A percentile compares a stretch with the other conserved stretches of the same genome.
These are phyloP conservation scores for Drosophila prolongata DNA, from an alignment of 2,888 invertebrate species.

Conservation along the genomic window DNA sequence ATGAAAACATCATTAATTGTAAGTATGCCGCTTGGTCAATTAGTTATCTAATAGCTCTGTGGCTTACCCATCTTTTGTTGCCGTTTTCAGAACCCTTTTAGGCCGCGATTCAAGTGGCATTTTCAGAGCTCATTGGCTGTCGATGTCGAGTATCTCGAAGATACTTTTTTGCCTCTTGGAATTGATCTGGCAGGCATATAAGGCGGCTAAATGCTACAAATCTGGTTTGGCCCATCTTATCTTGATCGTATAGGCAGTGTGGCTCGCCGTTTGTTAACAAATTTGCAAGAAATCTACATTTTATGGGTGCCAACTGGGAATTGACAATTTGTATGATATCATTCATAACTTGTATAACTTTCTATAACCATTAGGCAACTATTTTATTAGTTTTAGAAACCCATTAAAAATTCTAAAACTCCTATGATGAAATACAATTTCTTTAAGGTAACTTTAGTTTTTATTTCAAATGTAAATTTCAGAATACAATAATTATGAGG, in stretches of 20 bases:
- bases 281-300: background rate
- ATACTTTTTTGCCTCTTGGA: constrained; percentile 42
- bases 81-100: constrained; percentile 21
- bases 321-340: too few species aligned
- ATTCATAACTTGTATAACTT: too few species aligned
- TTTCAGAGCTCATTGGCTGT: constrained; percentile 55
- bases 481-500: background rate
- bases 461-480: too few species aligned
- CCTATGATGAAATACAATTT: too few species aligned
- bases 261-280: background rate
- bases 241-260: constrained; percentile 4
- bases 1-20: constrained; percentile 65
- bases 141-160: constrained; percentile 51
- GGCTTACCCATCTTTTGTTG: constrained; percentile 23
- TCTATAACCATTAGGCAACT: too few species aligned
- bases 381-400: too few species aligned
- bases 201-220: background rate
- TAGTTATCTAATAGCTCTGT: constrained; percentile 72
- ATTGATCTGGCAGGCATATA: constrained; percentile 32
- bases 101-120: constrained; percentile 58
- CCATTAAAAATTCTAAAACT: too few species aligned
- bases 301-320: background rate
- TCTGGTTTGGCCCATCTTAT: constrained; percentile 16
- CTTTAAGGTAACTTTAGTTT: too few species aligned
- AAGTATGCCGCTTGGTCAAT: constrained; percentile 63